Conservation (phyloP, 2,888 invertebrate genomes). For the Tribolium freemani region DNA sequence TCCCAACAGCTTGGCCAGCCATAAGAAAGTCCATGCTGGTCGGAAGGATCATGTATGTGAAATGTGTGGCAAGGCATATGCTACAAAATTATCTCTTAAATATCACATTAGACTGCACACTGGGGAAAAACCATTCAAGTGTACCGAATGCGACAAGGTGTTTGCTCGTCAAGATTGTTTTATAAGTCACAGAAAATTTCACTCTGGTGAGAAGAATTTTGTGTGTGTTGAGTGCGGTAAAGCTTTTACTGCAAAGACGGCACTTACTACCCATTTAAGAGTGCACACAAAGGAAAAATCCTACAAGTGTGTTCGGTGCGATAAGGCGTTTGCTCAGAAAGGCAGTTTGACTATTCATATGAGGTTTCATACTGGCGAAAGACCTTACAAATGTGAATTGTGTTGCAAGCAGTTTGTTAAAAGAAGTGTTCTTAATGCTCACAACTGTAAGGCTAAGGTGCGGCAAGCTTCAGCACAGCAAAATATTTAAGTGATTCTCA, state of each 20-base stretch:
- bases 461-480: no score
- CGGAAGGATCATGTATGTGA: no score
- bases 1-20: no score
- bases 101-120: constrained; percentile 39
- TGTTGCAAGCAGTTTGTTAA: background rate
- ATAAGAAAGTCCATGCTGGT: no score
- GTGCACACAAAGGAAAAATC: constrained; percentile 67
- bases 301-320: constrained; percentile 68
- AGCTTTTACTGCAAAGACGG: constrained; percentile 53
- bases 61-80: no score
- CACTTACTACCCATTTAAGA: constrained; percentile 21
- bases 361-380: constrained; percentile 20
- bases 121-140: constrained; percentile 40
- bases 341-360: constrained; percentile 68
- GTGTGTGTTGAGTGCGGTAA: constrained; percentile 69
- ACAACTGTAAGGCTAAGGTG: no score
- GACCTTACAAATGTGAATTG: background rate
- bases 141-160: constrained; percentile 41
- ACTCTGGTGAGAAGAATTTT: constrained; percentile 49
- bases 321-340: constrained; percentile 70
- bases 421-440: no score
- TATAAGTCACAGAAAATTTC: constrained; percentile 57
- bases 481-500: no score
- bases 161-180: constrained; percentile 56
- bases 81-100: background rate